These are phyloP conservation scores for Scylla paramamosain DNA, from an alignment of 1,140 invertebrate species.

Conservation along the genomic window DNA sequence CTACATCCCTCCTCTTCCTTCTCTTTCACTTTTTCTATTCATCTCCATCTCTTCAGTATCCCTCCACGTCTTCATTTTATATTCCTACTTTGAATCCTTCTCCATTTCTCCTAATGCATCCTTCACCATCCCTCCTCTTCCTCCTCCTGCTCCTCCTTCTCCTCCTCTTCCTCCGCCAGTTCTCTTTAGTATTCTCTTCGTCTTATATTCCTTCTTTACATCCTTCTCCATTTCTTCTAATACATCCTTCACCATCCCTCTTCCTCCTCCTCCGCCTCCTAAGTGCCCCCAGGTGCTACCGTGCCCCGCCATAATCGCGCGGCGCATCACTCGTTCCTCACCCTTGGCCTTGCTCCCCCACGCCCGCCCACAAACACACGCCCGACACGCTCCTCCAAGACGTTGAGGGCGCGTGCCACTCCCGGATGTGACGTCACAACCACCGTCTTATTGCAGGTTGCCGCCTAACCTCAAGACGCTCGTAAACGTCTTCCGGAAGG, in stretches of 20 bases:
- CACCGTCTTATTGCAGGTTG: constrained; percentile 32
- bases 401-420: constrained; percentile 27
- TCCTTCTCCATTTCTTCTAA: no score
- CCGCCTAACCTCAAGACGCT: constrained; percentile 42
- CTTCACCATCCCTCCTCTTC: no score
- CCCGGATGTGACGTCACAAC: constrained; percentile 39
- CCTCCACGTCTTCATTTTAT: no score
- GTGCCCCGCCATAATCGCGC: neutral
- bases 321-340: neutral
- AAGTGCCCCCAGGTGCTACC: neutral
- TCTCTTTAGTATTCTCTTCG: neutral
- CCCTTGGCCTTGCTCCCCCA: neutral
- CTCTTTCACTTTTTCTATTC: neutral
- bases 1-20: neutral
- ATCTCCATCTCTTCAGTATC: neutral
- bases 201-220: no score
- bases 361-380: constrained; percentile 32
- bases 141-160: no score
- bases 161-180: neutral
- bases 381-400: constrained; percentile 35
- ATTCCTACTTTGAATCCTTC: no score
- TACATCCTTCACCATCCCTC: no score
- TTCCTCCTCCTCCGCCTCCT: neutral
- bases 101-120: no score
- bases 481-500: constrained; percentile 27